Percentiles rank a stretch among this genome's conserved stretches.
Evolutionary conservation across 2,113 vertebrate genomes (phyloP).

Genomic region (Lontra canadensis): DNA sequence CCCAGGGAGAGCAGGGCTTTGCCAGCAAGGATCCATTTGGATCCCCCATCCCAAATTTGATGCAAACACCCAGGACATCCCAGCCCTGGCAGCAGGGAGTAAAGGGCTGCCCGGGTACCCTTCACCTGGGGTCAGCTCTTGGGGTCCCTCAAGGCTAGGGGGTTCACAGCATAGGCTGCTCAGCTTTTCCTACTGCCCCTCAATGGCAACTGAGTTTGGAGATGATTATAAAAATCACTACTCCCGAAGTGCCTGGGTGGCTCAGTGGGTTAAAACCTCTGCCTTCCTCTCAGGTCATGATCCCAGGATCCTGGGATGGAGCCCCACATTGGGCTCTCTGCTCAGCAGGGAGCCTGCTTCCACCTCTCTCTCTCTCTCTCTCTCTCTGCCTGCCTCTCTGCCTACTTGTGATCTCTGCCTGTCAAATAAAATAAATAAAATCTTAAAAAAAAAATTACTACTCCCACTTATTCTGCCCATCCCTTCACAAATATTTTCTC

Average conservation of each 20-base stretch:
- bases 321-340: too few relatives aligned
- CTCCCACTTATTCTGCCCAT: neutral
- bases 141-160: neutral
- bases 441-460: too few relatives aligned
- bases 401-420: too few relatives aligned
- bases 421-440: too few relatives aligned
- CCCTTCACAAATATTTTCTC: neutral
- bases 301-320: too few relatives aligned
- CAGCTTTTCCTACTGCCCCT: neutral
- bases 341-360: too few relatives aligned
- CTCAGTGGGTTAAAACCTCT: too few relatives aligned
- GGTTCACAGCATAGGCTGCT: neutral
- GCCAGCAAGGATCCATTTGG: neutral
- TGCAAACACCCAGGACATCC: neutral
- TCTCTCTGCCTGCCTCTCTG: too few relatives aligned
- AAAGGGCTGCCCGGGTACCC: neutral
- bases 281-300: too few relatives aligned
- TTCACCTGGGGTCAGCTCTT: neutral
- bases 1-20: neutral
- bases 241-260: neutral
- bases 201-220: neutral
- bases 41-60: neutral
- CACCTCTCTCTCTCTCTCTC: too few relatives aligned
- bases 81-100: rapidly evolving
- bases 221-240: neutral